These are phyloP conservation scores for Taeniopygia guttata DNA, from an alignment of 2,797 vertebrate genomes.

Conservation along the genomic window DNA sequence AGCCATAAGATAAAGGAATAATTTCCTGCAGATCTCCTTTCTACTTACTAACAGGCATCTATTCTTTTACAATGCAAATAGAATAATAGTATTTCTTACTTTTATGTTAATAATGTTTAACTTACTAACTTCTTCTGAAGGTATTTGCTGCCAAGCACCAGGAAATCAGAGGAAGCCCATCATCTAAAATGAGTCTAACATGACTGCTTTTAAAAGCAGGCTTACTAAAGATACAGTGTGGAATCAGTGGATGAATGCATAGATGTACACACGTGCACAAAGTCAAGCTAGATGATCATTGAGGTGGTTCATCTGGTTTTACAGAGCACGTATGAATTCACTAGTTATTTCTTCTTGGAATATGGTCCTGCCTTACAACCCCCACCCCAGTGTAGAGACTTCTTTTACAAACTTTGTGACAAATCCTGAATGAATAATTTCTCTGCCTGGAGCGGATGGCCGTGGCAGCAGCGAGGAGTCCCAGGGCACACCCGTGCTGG, in stretches of 20 bases:
- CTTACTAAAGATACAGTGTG: neutral
- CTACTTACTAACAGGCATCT: neutral
- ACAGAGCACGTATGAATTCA: neutral
- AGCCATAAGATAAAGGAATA: neutral
- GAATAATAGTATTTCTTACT: neutral
- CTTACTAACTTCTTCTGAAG: neutral
- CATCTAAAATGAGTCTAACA: neutral
- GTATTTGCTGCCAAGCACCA: neutral
- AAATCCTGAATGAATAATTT: neutral
- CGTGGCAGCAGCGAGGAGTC: rapidly evolving
- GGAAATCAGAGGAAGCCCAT: neutral
- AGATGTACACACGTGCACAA: rapidly evolving
- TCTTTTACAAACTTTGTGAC: neutral
- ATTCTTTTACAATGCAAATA: neutral
- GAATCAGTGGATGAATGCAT: neutral
- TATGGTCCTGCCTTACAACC: neutral
- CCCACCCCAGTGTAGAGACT: neutral
- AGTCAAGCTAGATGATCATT: neutral
- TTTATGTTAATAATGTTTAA: neutral
- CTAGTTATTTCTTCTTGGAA: neutral
- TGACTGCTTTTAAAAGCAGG: neutral
- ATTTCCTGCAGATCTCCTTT: neutral
- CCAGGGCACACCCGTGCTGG: rapidly evolving
- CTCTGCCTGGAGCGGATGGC: neutral
- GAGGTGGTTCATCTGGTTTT: neutral